Evolutionary conservation across 1,140 invertebrate species (phyloP).

Genomic region (Panagrolaimus sp.): DNA sequence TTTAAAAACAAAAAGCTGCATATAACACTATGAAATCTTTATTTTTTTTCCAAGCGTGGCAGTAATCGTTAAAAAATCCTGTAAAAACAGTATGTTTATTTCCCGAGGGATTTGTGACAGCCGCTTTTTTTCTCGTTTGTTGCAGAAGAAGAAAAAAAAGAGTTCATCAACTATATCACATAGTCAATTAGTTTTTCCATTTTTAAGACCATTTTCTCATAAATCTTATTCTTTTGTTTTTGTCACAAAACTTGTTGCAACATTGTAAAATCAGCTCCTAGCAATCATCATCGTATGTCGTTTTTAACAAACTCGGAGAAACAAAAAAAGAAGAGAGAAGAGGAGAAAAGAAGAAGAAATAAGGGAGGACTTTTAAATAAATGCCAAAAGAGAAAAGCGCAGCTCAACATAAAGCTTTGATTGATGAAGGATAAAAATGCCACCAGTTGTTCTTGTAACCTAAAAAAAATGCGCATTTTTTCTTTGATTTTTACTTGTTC

Average conservation of each 20-base stretch:
- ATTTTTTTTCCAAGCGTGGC: neutral
- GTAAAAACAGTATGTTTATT: neutral
- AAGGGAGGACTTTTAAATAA: too few relatives aligned
- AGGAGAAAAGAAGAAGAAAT: too few relatives aligned
- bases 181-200: neutral
- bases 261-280: slow-evolving; percentile 8
- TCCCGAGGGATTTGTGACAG: neutral
- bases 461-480: too few relatives aligned
- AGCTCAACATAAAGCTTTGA: neutral
- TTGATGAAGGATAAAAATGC: neutral
- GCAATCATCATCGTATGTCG: slow-evolving; percentile 1
- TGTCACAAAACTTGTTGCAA: slow-evolving; percentile 4
- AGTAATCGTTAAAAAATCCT: neutral
- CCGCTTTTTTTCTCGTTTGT: neutral
- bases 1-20: too few relatives aligned
- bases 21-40: too few relatives aligned
- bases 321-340: too few relatives aligned
- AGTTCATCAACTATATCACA: slow-evolving; percentile 2
- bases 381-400: too few relatives aligned
- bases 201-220: neutral
- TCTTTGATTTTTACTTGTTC: too few relatives aligned
- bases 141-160: slow-evolving; percentile 4
- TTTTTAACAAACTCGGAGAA: slow-evolving; percentile 7
- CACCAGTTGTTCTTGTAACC: slow-evolving; percentile 12
- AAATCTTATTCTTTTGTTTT: slow-evolving; percentile 1